Base-by-base conservation (phyloP, 2,888 invertebrate species). In the Iselma pallidipennis region DNA sequence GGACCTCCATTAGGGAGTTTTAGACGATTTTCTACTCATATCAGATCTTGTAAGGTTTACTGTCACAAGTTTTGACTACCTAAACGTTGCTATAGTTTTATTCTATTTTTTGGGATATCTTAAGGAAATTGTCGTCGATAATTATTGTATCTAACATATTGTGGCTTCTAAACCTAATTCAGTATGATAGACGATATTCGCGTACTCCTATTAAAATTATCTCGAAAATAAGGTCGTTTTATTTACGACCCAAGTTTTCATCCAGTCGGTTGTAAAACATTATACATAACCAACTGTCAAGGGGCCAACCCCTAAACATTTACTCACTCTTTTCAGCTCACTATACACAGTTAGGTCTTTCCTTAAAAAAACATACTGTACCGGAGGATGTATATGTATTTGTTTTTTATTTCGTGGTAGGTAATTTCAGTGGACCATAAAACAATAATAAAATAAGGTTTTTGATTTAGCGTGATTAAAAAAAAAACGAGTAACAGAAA, bases 401-500 rank as follows among this genome's bases (percentile, higher is more conserved):
- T 33, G 31, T 55, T 64, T 60, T 59, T 52, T 58, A 57, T 56
- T 59, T 56, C 57, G 57, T 61, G 66, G 66, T 63, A 67, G 66
- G 72, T 74, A 75, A 76, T 77, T 75, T 68, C 69, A 52, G 57
- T n/a, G 70, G 68, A 72, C 73, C 74, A 71, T 77, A 77, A 77
- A 77, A 75, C 77, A 77, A 76, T 77, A 77, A 76, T 75, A 77
- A 74, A 75, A 72, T 74, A 75, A 75, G 77, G 75, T 76, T 78
- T 78, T 77, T 78, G 79, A 80, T 80, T 80, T 74, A 78, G 77
- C 75, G 76, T 81, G 80, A 80, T 81, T 81, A 80, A 81, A 81
- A 80, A 80, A 77, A 74, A 73, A 2, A 31, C 10, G 3, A 14
- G 2, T 9, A 37, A 9, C 37, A 16, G 16, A 3, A n/a, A 29